These are phyloP conservation scores for Drosophila testacea DNA, from an alignment of 2,888 invertebrate species.

Conservation along the genomic window DNA sequence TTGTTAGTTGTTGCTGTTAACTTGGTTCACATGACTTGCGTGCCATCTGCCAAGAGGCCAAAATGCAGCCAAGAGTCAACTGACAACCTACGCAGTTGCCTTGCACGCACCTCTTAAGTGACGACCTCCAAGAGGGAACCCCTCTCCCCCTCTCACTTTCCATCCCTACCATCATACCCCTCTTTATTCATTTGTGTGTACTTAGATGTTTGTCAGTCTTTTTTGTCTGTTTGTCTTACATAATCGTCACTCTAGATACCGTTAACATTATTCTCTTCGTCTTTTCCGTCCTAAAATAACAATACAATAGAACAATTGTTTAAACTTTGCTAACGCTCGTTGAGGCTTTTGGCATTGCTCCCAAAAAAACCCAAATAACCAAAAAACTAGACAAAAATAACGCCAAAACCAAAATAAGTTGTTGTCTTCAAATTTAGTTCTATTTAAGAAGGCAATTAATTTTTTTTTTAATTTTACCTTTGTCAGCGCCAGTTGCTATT, in stretches of 20 bases:
- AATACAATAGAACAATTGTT: slow-evolving; percentile 80
- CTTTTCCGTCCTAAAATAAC: slow-evolving; percentile 65
- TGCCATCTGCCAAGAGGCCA: slow-evolving; percentile 76
- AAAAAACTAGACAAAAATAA: slow-evolving; percentile 16
- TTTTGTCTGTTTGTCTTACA: slow-evolving; percentile 73
- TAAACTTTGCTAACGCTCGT: slow-evolving; percentile 63
- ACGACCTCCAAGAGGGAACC: slow-evolving; percentile 70
- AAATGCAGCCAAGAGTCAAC: slow-evolving; percentile 27
- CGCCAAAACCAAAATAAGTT: slow-evolving; percentile 30
- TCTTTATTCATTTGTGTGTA: slow-evolving; percentile 44
- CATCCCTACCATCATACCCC: neutral
- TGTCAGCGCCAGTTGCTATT: slow-evolving; percentile 4
- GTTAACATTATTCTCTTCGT: slow-evolving; percentile 55
- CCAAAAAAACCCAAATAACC: slow-evolving; percentile 31
- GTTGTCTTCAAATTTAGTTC: slow-evolving; percentile 39
- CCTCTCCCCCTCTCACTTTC: neutral
- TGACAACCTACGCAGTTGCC: slow-evolving; percentile 66
- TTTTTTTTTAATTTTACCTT: slow-evolving; percentile 3
- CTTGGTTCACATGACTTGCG: slow-evolving; percentile 72
- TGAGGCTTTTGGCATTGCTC: slow-evolving; percentile 70
- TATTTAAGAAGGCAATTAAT: slow-evolving; percentile 37
- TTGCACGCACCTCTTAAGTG: slow-evolving; percentile 67
- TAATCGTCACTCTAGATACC: slow-evolving; percentile 80
- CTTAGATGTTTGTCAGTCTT: slow-evolving; percentile 73
- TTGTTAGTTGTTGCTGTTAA: slow-evolving; percentile 55